Base-by-base conservation (phyloP, 1,140 invertebrate genomes). In the Anastrepha ludens region DNA sequence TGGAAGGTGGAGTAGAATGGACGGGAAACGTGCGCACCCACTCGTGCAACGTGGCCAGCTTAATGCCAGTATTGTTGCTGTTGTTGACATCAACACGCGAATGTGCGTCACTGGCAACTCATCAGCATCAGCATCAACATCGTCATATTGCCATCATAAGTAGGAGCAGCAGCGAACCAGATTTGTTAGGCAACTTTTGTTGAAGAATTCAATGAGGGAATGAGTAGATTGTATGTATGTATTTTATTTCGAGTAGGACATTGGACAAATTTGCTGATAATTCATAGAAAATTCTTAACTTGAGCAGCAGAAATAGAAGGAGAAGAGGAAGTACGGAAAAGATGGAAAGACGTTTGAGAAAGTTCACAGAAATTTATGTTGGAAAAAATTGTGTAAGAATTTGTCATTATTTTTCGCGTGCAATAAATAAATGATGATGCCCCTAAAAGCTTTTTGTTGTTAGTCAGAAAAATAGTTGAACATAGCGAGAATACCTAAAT, bases 11-110 rank as follows among this genome's bases (percentile, higher is more conserved):
- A 2, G 44, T 17, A 74, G 17, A 20, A 11, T 39, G 67, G 13
- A 13, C 1, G 74, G 7, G 1, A 29, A 50, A 55, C 74, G 74
- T 55, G 44, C 47, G 74, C 74, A 55, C 47, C n/a, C 47, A 55
- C 47, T 81, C 74, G 47, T 55, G 74, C 74, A 29, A 20, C n/a
- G 74, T 81, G 50, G 8, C 74, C 74, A 81, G 15, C 47, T 81
- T 81, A 20, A 55, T 17, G 20, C 47, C 55, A 7, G 55, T 11
- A 29, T 55, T 81, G 44, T 81, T 81, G 74, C 74, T 81, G 74
- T 81, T 81, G 47, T 81, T 50, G 74, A 81, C 74, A 50, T 81
- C 74, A 58, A 81, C 74, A 47, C 74, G 74, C 74, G 74, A 81
- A 50, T 81, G 74, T 47, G 74, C 20, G 20, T 58, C 74, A 55